Evolutionary conservation across 1,140 invertebrate species (phyloP).

Genomic region (Thaumetopoea pityocampa): DNA sequence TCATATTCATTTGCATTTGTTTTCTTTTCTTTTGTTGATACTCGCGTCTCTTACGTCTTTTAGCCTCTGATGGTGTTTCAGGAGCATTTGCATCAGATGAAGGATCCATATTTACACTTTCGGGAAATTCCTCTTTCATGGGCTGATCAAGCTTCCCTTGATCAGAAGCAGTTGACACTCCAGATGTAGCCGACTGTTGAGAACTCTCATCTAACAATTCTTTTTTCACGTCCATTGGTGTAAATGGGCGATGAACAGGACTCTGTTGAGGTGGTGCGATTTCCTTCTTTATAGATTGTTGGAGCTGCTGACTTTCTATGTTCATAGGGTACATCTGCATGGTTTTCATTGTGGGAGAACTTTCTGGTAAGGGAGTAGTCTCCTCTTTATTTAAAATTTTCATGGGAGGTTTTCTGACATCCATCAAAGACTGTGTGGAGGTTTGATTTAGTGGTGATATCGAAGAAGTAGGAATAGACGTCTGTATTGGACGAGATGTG

Average conservation of each 20-base stretch:
- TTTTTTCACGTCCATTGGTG: conserved; percentile 77
- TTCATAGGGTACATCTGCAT: conserved; percentile 57
- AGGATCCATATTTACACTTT: conserved; percentile 56
- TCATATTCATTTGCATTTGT: conserved; percentile 77
- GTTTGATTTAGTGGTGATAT: conserved; percentile 63
- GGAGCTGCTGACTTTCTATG: conserved; percentile 54
- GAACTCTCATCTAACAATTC: conserved; percentile 78
- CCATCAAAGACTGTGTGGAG: conserved; percentile 70
- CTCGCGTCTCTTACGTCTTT: conserved; percentile 87
- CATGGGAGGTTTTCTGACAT: conserved; percentile 63
- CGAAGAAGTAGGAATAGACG: conserved; percentile 49
- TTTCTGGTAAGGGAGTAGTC: conserved; percentile 60
- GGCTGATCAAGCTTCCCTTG: conserved; percentile 76
- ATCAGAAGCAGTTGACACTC: conserved; percentile 76
- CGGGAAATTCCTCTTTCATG: conserved; percentile 77
- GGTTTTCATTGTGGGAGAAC: conserved; percentile 60
- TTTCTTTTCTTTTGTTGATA: conserved; percentile 90
- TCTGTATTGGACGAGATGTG: conserved; percentile 54
- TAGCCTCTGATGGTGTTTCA: conserved; percentile 82
- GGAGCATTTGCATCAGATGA: conserved; percentile 57
- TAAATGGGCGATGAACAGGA: conserved; percentile 69
- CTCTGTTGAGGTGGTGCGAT: conserved; percentile 73
- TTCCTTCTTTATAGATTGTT: conserved; percentile 74
- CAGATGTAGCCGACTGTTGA: conserved; percentile 76
- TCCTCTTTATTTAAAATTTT: conserved; percentile 65